Percentiles rank a stretch among this genome's conserved stretches.
phyloP scores from a whole-genome alignment of 2,888 invertebrate genomes.

The Smittia sp. region DNA sequence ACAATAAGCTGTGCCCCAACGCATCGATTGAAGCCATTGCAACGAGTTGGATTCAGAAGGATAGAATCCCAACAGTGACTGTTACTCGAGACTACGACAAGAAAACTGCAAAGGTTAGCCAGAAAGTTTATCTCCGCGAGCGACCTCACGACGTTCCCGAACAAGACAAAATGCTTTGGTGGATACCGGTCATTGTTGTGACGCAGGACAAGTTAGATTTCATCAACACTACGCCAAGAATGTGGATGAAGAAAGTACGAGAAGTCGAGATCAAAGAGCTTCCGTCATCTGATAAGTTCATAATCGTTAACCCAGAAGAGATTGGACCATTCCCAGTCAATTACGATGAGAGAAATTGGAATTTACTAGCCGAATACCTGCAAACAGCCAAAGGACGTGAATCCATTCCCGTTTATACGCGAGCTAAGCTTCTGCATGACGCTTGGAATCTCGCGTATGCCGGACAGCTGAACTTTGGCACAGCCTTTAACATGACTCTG shows the following conservation, averaged over 20 bases:
- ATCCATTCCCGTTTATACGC: slow-evolving; percentile 66
- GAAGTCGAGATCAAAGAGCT: slow-evolving; percentile 58
- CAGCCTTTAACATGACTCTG: slow-evolving; percentile 75
- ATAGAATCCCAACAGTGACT: slow-evolving; percentile 72
- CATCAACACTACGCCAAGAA: slow-evolving; percentile 56
- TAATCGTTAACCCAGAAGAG: slow-evolving; percentile 80
- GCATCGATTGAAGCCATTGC: slow-evolving; percentile 70
- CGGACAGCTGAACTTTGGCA: slow-evolving; percentile 70
- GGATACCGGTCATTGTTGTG: slow-evolving; percentile 67
- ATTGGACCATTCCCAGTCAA: slow-evolving; percentile 82
- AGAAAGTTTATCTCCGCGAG: slow-evolving; percentile 71
- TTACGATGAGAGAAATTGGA: slow-evolving; percentile 76
- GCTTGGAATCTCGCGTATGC: slow-evolving; percentile 77
- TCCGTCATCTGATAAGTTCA: slow-evolving; percentile 61
- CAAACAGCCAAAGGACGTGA: slow-evolving; percentile 57
- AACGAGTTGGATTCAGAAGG: slow-evolving; percentile 78
- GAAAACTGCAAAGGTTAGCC: slow-evolving; percentile 62
- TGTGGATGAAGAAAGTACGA: slow-evolving; percentile 64
- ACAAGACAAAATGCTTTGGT: slow-evolving; percentile 69
- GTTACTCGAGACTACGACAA: slow-evolving; percentile 66
- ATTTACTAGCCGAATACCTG: slow-evolving; percentile 65
- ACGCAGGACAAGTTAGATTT: slow-evolving; percentile 62
- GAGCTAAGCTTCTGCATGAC: slow-evolving; percentile 71
- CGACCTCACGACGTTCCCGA: slow-evolving; percentile 70
- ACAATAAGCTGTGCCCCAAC: slow-evolving; percentile 57